These are phyloP conservation scores for Hylaea fasciaria DNA, from an alignment of 2,888 invertebrate genomes.

Conservation along the genomic window DNA sequence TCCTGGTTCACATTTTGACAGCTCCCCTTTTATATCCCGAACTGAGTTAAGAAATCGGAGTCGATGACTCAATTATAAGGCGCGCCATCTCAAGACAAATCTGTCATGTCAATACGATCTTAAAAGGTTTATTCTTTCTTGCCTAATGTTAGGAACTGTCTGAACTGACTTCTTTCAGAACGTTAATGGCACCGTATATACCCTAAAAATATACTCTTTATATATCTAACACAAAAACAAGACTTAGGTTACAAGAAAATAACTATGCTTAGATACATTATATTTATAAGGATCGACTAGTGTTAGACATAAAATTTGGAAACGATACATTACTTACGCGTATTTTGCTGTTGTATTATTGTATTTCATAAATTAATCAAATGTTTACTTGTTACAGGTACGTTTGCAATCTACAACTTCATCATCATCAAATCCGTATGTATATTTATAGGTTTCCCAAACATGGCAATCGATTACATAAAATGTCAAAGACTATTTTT, in stretches of 20 bases:
- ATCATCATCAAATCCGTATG: conserved; percentile 17
- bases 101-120: no score
- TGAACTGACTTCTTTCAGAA: no score
- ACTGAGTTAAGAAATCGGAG: conserved; percentile 11
- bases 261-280: no score
- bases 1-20: conserved; percentile 22
- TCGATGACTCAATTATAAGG: conserved; percentile 20
- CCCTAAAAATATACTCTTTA: no score
- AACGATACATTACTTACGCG: no score
- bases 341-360: background rate
- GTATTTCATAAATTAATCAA: conserved; percentile 5
- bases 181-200: no score
- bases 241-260: background rate
- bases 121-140: no score
- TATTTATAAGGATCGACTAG: no score
- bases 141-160: no score
- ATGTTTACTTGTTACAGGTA: conserved; percentile 51
- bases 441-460: conserved; percentile 14
- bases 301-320: no score
- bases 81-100: background rate
- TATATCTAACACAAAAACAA: no score
- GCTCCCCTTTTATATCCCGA: conserved; percentile 3
- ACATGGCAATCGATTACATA: conserved; percentile 4
- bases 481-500: no score
- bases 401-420: conserved; percentile 27